Percentiles rank a stretch among this genome's conserved stretches.
Evolutionary conservation across 1,140 invertebrate species (phyloP).

Genomic region (Drosophila pseudoobscura): DNA sequence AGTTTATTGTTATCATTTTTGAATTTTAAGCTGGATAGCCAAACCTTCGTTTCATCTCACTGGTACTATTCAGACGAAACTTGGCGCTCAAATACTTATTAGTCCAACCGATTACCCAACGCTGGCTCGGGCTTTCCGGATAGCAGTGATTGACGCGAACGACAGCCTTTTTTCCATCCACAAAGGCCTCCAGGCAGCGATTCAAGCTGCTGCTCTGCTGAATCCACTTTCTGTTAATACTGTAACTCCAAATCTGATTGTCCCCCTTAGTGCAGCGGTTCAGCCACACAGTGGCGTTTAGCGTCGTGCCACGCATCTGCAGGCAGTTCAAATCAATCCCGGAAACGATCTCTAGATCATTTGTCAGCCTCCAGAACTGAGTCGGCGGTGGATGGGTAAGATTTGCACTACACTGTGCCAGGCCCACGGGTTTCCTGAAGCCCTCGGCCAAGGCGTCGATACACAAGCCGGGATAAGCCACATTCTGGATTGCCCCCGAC

Average conservation of each 20-base stretch:
- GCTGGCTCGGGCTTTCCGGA: conserved; percentile 87
- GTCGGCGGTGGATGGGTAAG: conserved; percentile 39
- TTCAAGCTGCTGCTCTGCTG: no score
- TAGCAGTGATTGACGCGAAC: conserved; percentile 90
- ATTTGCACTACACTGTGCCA: conserved; percentile 54
- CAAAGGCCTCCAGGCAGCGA: conserved; percentile 75
- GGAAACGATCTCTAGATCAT: conserved; percentile 81
- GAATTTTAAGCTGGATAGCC: background rate
- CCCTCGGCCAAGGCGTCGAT: conserved; percentile 88
- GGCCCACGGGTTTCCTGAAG: conserved; percentile 87
- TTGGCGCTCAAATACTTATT: no score
- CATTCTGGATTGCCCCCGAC: conserved; percentile 88
- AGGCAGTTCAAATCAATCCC: no score
- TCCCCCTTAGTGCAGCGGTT: no score
- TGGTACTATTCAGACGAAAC: no score
- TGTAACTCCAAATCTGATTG: no score
- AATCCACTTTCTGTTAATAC: no score
- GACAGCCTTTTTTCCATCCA: conserved; percentile 81
- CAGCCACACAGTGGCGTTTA: no score
- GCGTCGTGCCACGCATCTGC: no score
- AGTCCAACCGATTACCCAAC: conserved; percentile 88
- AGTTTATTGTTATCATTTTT: background rate
- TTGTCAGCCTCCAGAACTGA: conserved; percentile 84
- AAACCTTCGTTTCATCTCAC: no score
- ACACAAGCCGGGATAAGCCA: conserved; percentile 87